Evolutionary conservation across 2,113 vertebrate genomes (phyloP), one percentile per base, ranked within the genome.

Genomic region (Hippotragus niger): DNA sequence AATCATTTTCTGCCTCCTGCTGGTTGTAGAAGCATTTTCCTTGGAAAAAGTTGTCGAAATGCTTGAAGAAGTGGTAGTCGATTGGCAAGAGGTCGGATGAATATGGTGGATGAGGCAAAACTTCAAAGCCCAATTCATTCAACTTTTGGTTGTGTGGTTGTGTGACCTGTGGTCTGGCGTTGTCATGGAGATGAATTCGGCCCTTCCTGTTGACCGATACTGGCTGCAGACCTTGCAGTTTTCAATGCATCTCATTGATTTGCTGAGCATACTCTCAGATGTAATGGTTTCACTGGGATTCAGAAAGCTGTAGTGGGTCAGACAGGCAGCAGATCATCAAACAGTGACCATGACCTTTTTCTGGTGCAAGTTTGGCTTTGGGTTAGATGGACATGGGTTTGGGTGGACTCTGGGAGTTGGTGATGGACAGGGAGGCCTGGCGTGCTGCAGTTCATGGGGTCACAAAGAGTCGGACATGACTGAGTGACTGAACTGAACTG

Each of bases 111-210:
- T 43, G 12, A 76, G 23, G 71, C 40, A 43, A 76, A 27, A 43
- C 36, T 27, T 43, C 12, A 21, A 25, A 76, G 71, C 36, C 36
- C 12, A 76, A 15, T 76, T 76, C 21, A 43, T 76, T 14, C 71
- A 76, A 76, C 40, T 76, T 76, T 76, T 43, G 71, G 40, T 40
- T 40, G 40, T 40, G 40, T 40, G 23, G 23, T 43, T 76, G 40
- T 76, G 71, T 14, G 23, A 43, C 71, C 2, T 76, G 40, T 0
- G 0, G 71, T 27, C 71, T 7, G 40, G 36, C 0, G 0, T 76
- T 76, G 23, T 76, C 12, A 15, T 13, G 23, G 71, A 76, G 71
- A 43, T 43, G 23, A 76, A 76, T 40, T 43, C 0, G 3, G 71
- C 71, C 40, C 40, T 43, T 76, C 13, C 71, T 43, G 40, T 43